Evolutionary conservation across 1,140 invertebrate genomes (phyloP), one percentile per base, ranked within the genome.

Genomic region (Zaprionus taronus): DNA sequence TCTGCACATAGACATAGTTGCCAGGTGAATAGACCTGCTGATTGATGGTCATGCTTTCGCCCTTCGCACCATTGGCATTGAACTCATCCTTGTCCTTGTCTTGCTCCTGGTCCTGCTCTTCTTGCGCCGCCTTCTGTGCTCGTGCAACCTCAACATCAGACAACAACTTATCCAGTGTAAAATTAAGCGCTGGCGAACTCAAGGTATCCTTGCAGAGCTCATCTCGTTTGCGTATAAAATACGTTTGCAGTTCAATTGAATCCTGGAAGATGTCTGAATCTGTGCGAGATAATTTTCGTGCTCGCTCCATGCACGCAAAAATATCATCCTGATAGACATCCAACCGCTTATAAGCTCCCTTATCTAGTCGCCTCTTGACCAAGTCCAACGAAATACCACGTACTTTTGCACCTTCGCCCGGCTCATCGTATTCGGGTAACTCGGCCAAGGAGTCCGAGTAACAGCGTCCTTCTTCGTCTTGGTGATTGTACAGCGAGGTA

Each of bases 291-390:
- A 98, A 93, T 70, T 95, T 95, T 9, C 99, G 94, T 0, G 98
- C 98, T 87, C 97, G 93, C 87, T 99, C 97, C 92, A 99, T 96
- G 79, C 99, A 97, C 9, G 96, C 95, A 92, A 99, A 99, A 81
- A 99, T 95, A 91, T 99, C 99, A 89, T 98, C 97, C 94, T 99
- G 99, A 93, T 99, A 99, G 56, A 96, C 94, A 93, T 99, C 99
- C 34, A 99, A 93, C 24, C 99, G 94, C 79, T 97, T 96, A 92
- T 99, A 99, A 15, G 98, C 94, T 7, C 97, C 97, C 90, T 96
- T 95, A 91, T 98, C 97, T 17, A 98, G 93, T 6, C 97, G 93
- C 14, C 97, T 94, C 91, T 98, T 98, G 34, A 98, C 97, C 34
- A 98, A 93, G 93, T 98, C 97, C 66, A 98, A 93, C 0, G 97